Percentiles rank a stretch among this genome's conserved stretches.
phyloP scores from a whole-genome alignment of 2,888 invertebrate species.

The Ctena decussata region DNA sequence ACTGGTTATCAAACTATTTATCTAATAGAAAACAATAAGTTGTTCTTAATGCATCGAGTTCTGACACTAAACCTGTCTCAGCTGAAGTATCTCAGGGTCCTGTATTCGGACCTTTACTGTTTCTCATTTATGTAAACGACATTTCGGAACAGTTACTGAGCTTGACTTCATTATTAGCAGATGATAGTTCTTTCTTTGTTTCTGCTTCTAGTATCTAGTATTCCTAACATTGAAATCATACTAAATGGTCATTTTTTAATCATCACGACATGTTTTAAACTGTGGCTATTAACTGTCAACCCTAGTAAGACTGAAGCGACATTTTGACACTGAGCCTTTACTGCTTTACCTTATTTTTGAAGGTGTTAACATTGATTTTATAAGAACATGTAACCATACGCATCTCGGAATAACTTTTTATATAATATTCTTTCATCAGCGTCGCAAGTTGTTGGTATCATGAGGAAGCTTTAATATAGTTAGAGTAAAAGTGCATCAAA shows the following conservation, averaged over 20 bases:
- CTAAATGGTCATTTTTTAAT: constrained; percentile 20
- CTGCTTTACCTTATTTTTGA: constrained; percentile 4
- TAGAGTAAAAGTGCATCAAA: constrained; percentile 9
- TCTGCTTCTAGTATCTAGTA: not conserved
- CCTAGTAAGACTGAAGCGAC: constrained; percentile 20
- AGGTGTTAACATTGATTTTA: not conserved
- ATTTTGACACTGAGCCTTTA: too few species aligned
- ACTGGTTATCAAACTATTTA: too few species aligned
- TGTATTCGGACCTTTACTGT: too few species aligned
- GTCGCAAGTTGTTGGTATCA: constrained; percentile 21
- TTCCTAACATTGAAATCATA: constrained; percentile 17
- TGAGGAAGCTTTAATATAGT: constrained; percentile 25
- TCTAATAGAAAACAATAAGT: constrained; percentile 14
- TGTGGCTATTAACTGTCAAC: constrained; percentile 33
- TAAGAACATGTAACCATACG: constrained; percentile 24
- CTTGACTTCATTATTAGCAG: constrained; percentile 18
- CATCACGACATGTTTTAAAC: not conserved
- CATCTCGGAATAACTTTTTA: constrained; percentile 35
- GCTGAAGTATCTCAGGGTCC: constrained; percentile 34
- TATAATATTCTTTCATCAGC: constrained; percentile 14
- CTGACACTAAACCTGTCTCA: not conserved
- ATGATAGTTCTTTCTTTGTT: constrained; percentile 21
- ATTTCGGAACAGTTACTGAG: too few species aligned
- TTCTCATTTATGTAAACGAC: too few species aligned
- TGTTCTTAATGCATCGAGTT: not conserved